A percentile compares a stretch with the other conserved stretches of the same genome.
These are phyloP conservation scores for Gymnobelideus leadbeateri DNA, from an alignment of 2,113 vertebrate genomes.

Conservation along the genomic window DNA sequence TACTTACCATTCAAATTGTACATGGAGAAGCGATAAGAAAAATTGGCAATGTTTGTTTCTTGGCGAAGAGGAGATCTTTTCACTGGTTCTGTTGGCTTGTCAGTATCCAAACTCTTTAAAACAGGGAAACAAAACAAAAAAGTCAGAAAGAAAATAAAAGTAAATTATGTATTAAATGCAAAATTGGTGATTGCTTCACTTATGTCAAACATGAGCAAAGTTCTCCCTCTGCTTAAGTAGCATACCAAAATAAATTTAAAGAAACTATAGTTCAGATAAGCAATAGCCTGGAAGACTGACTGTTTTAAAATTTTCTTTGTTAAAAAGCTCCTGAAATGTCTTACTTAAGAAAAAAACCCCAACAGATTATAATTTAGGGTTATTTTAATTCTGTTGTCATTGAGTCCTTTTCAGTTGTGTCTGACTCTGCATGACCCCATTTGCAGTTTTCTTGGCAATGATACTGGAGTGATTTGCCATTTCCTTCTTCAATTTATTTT, in stretches of 20 bases:
- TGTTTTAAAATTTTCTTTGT: slow-evolving; percentile 52
- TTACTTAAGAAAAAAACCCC: too few relatives aligned
- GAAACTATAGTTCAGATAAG: slow-evolving; percentile 56
- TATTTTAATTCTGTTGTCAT: too few relatives aligned
- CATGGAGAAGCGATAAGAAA: slow-evolving; percentile 99
- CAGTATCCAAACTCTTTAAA: slow-evolving; percentile 94
- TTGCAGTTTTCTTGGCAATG: too few relatives aligned
- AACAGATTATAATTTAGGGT: too few relatives aligned
- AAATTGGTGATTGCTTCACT: background rate
- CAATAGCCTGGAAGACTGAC: slow-evolving; percentile 32
- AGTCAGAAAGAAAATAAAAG: slow-evolving; percentile 53
- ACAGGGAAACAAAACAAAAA: background rate
- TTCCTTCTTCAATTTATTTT: background rate
- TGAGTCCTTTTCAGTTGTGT: too few relatives aligned
- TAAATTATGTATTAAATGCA: slow-evolving; percentile 54
- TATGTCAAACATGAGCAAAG: slow-evolving; percentile 44
- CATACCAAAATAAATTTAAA: slow-evolving; percentile 17
- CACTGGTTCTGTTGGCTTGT: slow-evolving; percentile 91
- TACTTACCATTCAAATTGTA: slow-evolving; percentile 98
- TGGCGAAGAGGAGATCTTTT: slow-evolving; percentile 95
- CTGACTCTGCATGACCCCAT: too few relatives aligned
- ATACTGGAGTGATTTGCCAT: background rate
- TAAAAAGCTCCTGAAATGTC: too few relatives aligned
- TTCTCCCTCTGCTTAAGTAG: slow-evolving; percentile 43
- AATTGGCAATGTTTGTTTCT: slow-evolving; percentile 98